Evolutionary conservation across 2,888 invertebrate species (phyloP).

Genomic region (Leptothorax acervorum): DNA sequence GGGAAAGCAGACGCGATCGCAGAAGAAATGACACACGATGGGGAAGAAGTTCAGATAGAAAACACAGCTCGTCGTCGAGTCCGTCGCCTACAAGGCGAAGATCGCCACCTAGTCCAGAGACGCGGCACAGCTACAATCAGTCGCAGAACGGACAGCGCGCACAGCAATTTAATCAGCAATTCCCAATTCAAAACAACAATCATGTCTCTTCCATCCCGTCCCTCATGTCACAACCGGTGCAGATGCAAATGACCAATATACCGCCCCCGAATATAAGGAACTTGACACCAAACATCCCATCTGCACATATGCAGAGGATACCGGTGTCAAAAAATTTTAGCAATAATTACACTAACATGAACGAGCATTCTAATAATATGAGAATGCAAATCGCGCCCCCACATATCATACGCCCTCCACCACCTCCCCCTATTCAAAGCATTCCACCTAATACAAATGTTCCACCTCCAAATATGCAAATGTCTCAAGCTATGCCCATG

Average conservation of each 20-base stretch:
- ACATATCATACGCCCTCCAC: slow-evolving; percentile 61
- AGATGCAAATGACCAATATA: slow-evolving; percentile 78
- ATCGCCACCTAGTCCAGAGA: slow-evolving; percentile 78
- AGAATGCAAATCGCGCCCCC: slow-evolving; percentile 79
- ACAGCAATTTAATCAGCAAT: slow-evolving; percentile 74
- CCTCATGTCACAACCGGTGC: slow-evolving; percentile 78
- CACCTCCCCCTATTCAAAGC: slow-evolving; percentile 73
- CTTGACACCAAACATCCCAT: slow-evolving; percentile 74
- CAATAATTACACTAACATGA: slow-evolving; percentile 74
- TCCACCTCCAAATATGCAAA: slow-evolving; percentile 81
- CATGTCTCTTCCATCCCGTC: slow-evolving; percentile 77
- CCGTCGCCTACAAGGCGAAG: slow-evolving; percentile 81
- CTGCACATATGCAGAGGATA: slow-evolving; percentile 75
- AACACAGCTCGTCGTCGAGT: slow-evolving; percentile 81
- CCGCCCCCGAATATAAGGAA: slow-evolving; percentile 80
- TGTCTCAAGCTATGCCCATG: slow-evolving; percentile 79
- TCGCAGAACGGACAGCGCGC: slow-evolving; percentile 75
- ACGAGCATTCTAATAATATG: slow-evolving; percentile 74
- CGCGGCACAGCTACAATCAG: slow-evolving; percentile 76
- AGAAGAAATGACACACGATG: slow-evolving; percentile 80
- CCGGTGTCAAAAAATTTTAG: slow-evolving; percentile 71
- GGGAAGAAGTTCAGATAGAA: slow-evolving; percentile 78
- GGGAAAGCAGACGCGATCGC: slow-evolving; percentile 80
- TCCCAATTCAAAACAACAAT: slow-evolving; percentile 70
- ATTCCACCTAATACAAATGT: slow-evolving; percentile 83